phyloP scores from a whole-genome alignment of 2,888 invertebrate genomes.

The Podabrus alpinus region DNA sequence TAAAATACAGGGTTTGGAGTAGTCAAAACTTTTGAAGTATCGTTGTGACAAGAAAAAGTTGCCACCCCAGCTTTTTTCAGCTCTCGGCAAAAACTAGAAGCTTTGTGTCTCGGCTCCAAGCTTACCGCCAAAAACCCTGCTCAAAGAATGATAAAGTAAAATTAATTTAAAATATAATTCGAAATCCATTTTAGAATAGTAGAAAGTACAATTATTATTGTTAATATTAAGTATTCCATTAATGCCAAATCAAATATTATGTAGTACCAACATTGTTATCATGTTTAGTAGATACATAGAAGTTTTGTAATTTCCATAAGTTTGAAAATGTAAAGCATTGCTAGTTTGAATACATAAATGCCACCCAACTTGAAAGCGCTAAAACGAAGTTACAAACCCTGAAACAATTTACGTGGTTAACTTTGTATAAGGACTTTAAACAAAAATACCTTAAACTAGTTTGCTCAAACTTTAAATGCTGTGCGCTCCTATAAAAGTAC shows the following conservation, averaged over 20 bases:
- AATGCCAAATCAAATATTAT: background rate
- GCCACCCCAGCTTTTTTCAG: too few relatives aligned
- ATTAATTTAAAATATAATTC: background rate
- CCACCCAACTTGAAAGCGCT: background rate
- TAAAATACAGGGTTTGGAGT: too few relatives aligned
- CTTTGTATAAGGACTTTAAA: background rate
- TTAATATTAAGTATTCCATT: too few relatives aligned
- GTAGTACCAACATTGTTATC: too few relatives aligned
- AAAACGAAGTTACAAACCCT: background rate
- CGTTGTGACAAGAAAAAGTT: too few relatives aligned
- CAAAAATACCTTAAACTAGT: background rate
- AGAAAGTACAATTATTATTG: background rate
- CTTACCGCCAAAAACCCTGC: too few relatives aligned
- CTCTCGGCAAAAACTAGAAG: too few relatives aligned
- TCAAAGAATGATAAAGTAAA: background rate
- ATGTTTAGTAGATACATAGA: background rate
- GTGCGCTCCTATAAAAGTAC: background rate
- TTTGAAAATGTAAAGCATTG: background rate
- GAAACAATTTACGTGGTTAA: background rate
- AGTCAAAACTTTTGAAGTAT: too few relatives aligned
- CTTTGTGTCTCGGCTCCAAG: too few relatives aligned
- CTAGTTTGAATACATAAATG: background rate
- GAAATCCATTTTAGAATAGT: background rate
- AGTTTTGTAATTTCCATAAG: background rate
- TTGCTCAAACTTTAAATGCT: conserved; percentile 1